Base-by-base conservation (phyloP, 2,888 invertebrate genomes). In the Nasonia oneida region DNA sequence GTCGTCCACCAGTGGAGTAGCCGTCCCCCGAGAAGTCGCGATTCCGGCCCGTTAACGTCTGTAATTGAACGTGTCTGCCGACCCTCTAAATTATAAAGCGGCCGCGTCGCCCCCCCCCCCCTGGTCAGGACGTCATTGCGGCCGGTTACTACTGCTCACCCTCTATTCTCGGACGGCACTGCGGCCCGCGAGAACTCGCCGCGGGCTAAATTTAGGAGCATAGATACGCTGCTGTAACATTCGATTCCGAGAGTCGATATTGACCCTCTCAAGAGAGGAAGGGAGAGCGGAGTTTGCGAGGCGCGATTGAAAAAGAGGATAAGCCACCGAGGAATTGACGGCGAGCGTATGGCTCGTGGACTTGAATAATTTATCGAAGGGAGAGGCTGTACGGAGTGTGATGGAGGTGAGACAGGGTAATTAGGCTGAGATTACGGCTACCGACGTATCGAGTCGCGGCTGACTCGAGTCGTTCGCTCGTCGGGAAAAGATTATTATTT, bases 11-110 rank as follows among this genome's bases (percentile, higher is more conserved):
- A 37, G 23, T 14, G 8, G 73, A 18, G 6, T 18, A 10, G 47
- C 42, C 73, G 15, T 5, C 12, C n/a, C 73, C 29, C 23, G 73
- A 23, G 73, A 23, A 12, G 76, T 5, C 37, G 83, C 77, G 77
- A 77, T 77, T 83, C 83, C 57, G 57, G 71, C 53, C 81, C 81
- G 81, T 61, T 76, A 83, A 77, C 83, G 77, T 83, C 77, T 77
- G 83, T 77, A 71, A 83, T 83, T 83, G 83, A 83, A 83, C 77
- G 76, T 76, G 71, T 71, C 83, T 53, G 57, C 47, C 74, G 73
- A 61, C 57, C 42, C 74, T 64, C 74, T 81, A 81, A 81, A 74
- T 81, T 81, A 81, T 81, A 67, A 82, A 82, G 76, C 67, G 67
- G n/a, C 47, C 50, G 29, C 70, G 29, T 79, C 37, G 18, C 78